Evolutionary conservation across 2,113 vertebrate species (phyloP).

Genomic region (Corapipo altera): DNA sequence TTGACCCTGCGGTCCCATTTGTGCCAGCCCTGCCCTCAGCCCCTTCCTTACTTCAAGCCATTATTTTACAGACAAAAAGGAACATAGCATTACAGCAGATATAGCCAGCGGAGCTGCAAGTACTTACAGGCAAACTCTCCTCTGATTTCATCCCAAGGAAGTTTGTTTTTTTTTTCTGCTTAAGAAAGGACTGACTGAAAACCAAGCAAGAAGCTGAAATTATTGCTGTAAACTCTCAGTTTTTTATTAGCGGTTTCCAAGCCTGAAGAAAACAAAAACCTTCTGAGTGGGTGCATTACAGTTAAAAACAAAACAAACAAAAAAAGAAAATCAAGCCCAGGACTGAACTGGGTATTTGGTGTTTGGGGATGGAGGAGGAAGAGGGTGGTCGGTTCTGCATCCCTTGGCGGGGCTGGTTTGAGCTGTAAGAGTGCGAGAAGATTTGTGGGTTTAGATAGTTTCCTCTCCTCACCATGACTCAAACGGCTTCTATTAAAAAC

Average conservation of each 20-base stretch:
- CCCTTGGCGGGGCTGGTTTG: background rate
- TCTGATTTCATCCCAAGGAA: slow-evolving; percentile 43
- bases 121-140: slow-evolving; percentile 10
- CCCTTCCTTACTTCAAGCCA: slow-evolving; percentile 23
- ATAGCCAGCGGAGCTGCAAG: slow-evolving; percentile 9
- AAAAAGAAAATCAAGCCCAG: background rate
- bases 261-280: background rate
- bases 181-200: slow-evolving; percentile 24
- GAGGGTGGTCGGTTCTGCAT: slow-evolving; percentile 12
- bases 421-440: background rate
- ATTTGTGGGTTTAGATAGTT: slow-evolving; percentile 60
- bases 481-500: slow-evolving; percentile 35
- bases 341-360: background rate
- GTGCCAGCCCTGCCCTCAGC: slow-evolving; percentile 31
- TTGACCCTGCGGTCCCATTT: slow-evolving; percentile 38
- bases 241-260: slow-evolving; percentile 60
- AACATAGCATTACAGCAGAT: slow-evolving; percentile 27
- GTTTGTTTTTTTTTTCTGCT: background rate
- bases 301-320: background rate
- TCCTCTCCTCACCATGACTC: slow-evolving; percentile 48
- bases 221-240: background rate
- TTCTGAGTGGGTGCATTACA: background rate
- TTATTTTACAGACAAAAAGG: slow-evolving; percentile 58
- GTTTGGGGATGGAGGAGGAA: background rate
- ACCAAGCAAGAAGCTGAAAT: slow-evolving; percentile 37